Evolutionary conservation across 2,797 vertebrate species (phyloP), one percentile per base, ranked within the genome.

Genomic region (Ceryle rudis): DNA sequence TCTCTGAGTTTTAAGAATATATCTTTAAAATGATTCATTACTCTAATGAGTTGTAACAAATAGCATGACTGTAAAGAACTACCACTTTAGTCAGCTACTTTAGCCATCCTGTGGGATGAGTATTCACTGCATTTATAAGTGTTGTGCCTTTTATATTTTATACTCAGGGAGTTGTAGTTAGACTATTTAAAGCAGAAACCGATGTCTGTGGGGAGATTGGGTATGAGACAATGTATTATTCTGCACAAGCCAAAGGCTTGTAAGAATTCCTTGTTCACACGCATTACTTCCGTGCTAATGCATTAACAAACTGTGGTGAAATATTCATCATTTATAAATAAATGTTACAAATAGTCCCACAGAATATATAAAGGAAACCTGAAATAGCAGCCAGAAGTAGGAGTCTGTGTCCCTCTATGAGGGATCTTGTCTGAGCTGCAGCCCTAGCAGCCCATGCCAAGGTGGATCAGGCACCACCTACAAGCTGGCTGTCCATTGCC

Each of bases 261-360:
- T 75, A 91, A 72, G 78, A 67, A 39, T 83, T 93, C 74, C 57
- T 92, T 84, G 73, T 90, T 95, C 39, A 44, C 49, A 70, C 0
- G 0, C 46, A 25, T 74, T 85, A 69, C 79, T 83, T 94, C 69
- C 2, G 1, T 78, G 61, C 46, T 88, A 80, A 86, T 39, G 22
- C 35, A 83, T 86, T 94, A 92, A 87, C 21, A 89, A 52, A 92
- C 35, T 33, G 14, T 58, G 42, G 61, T 74, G 51, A 90, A 94
- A 84, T 94, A 92, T 39, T 81, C 4, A 77, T 89, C 4, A 60
- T 92, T 93, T 88, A 84, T 66, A 88, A 97, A 83, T 80, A 94
- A 94, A 91, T 2, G 13, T 72, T 91, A 89, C 65, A 93, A 83
- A 81, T 58, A 64, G 61, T 81, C 87, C 54, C 87, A 86, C 58